Conservation (phyloP, 2,797 vertebrate species). For the Xiphophorus birchmanni region DNA sequence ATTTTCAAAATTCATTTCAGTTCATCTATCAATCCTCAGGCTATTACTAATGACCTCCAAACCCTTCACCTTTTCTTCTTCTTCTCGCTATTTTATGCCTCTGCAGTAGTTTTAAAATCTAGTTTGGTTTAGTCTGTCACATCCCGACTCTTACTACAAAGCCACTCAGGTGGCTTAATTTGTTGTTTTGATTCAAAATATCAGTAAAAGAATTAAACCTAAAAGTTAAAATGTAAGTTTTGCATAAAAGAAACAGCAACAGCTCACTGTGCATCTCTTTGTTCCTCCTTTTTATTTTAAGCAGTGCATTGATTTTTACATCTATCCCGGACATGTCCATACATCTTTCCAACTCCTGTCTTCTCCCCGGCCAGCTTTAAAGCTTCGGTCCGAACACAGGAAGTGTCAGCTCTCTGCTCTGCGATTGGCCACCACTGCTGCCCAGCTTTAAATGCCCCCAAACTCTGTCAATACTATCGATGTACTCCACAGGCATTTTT, state of each 20-base stretch:
- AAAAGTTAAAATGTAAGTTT: not conserved
- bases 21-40: not conserved
- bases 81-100: not conserved
- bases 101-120: not conserved
- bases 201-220: not conserved
- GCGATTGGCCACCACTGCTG: constrained; percentile 49
- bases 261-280: constrained; percentile 25
- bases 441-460: constrained; percentile 82
- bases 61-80: not conserved
- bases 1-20: not conserved
- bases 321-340: constrained; percentile 39
- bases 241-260: not conserved
- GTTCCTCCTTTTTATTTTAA: constrained; percentile 61
- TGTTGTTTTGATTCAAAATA: not conserved
- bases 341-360: constrained; percentile 33
- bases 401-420: constrained; percentile 65
- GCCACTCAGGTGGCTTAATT: not conserved
- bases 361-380: constrained; percentile 29
- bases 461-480: constrained; percentile 90
- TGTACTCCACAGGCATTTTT: constrained; percentile 88
- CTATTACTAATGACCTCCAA: not conserved
- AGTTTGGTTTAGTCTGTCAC: not conserved
- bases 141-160: not conserved
- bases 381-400: constrained; percentile 43
- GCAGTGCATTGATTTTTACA: constrained; percentile 73